Evolutionary conservation across 92 coral and sea anemone genomes (phyloP), one percentile per base, ranked within the genome.

Genomic region (Porites evermanni): DNA sequence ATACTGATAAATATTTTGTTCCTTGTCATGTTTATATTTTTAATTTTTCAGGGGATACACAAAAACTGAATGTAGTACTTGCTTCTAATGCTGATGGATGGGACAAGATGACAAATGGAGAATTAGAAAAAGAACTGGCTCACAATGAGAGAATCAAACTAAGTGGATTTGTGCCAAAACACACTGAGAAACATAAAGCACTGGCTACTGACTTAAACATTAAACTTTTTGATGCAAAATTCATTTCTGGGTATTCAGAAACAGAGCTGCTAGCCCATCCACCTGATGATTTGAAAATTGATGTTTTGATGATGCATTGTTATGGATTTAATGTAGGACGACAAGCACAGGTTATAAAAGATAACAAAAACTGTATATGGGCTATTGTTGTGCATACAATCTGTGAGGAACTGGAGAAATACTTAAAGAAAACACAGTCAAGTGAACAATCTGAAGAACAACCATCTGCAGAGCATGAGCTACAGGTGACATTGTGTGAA

Each of bases 351-450:
- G 17, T 75, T n/a, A 84, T 84, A 13, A 51, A 20, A 38, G 67
- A 63, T 13, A 59, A 52, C 24, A 84, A 74, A 20, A 20, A 79
- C 20, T 86, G 84, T 20, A 79, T 70, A 72, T 68, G 79, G 79
- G 85, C 79, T 10, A 71, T 78, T 63, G 85, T 86, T 19, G 79
- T 79, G 16, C 84, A 86, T 26, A 81, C 86, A 1, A 44, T 81
- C 69, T 70, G 86, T 70, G 65, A 81, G 52, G 86, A 81, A 12
- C 78, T 81, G 26, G 86, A 81, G 70, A 81, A 70, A 59, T 81
- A 53, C 53, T 19, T 29, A 24, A 14, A 81, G 75, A 69, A 14
- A 38, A 29, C 70, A 29, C 77, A 54, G 4, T 26, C 78, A n/a
- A 19, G 53, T 56, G 47, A 38, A 38, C 47, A 38, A 38, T 38